These are phyloP conservation scores for Potamilus streckersoni DNA, from an alignment of 1,140 invertebrate species.

Conservation along the genomic window DNA sequence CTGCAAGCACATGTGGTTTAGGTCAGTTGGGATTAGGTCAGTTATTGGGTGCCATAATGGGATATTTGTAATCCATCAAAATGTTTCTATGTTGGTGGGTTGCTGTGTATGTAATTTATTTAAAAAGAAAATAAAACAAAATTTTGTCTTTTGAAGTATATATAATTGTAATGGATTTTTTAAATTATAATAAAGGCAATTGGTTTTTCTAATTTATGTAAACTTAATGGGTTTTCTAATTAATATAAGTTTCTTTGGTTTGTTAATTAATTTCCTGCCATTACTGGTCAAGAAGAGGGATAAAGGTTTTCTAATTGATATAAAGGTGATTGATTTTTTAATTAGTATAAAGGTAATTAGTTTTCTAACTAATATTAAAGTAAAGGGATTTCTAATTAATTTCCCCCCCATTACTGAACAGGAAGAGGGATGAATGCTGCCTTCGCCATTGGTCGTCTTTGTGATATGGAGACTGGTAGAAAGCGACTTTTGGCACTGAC, in stretches of 20 bases:
- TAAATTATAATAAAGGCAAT: too few species aligned
- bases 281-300: not conserved
- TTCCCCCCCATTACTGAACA: slow-evolving; percentile 20
- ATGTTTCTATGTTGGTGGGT: too few species aligned
- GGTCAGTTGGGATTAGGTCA: too few species aligned
- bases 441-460: slow-evolving; percentile 67
- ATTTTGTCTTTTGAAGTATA: too few species aligned
- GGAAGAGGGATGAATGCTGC: slow-evolving; percentile 68
- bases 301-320: not conserved
- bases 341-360: not conserved
- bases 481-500: slow-evolving; percentile 50
- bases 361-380: not conserved
- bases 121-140: too few species aligned
- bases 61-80: too few species aligned
- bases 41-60: too few species aligned
- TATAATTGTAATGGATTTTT: not conserved
- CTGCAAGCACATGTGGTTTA: too few species aligned
- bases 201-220: too few species aligned
- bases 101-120: too few species aligned
- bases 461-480: slow-evolving; percentile 61
- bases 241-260: too few species aligned
- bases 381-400: not conserved
- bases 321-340: not conserved
- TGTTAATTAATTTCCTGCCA: not conserved
- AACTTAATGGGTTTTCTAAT: too few species aligned